Percentiles rank a stretch among this genome's conserved stretches.
Conservation (phyloP, 2,888 invertebrate genomes). For the Microplitis manilae region DNA sequence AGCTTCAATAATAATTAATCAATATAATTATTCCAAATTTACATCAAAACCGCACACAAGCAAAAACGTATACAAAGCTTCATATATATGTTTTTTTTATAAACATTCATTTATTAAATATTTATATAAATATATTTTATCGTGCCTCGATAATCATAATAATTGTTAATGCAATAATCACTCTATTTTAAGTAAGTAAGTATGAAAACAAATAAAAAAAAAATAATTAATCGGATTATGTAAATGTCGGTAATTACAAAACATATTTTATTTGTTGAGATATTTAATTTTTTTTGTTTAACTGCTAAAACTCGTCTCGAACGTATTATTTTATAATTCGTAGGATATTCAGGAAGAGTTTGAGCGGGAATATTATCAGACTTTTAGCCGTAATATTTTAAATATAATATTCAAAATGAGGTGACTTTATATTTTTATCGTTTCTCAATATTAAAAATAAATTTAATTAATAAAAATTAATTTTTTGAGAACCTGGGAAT, state of each 20-base stretch:
- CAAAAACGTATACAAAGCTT: neutral
- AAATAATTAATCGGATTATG: neutral
- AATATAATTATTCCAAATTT: neutral
- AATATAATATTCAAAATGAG: neutral
- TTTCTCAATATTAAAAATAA: too few relatives aligned
- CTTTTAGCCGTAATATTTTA: neutral
- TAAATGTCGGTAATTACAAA: too few relatives aligned
- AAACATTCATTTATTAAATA: slow-evolving; percentile 6
- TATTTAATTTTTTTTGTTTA: neutral
- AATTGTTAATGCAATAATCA: neutral
- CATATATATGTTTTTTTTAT: neutral
- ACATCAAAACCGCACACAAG: slow-evolving; percentile 3
- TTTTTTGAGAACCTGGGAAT: too few relatives aligned
- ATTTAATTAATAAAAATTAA: too few relatives aligned
- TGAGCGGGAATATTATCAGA: neutral
- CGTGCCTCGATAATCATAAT: slow-evolving; percentile 4
- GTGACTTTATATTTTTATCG: neutral
- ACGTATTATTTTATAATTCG: neutral
- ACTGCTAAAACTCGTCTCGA: neutral
- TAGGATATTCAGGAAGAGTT: neutral
- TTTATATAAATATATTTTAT: slow-evolving; percentile 7
- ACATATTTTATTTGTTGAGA: neutral
- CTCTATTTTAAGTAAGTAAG: neutral
- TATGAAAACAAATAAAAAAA: neutral
- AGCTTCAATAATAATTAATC: neutral